Evolutionary conservation across 2,888 invertebrate genomes (phyloP).

Genomic region (Drosophila paucipuncta): DNA sequence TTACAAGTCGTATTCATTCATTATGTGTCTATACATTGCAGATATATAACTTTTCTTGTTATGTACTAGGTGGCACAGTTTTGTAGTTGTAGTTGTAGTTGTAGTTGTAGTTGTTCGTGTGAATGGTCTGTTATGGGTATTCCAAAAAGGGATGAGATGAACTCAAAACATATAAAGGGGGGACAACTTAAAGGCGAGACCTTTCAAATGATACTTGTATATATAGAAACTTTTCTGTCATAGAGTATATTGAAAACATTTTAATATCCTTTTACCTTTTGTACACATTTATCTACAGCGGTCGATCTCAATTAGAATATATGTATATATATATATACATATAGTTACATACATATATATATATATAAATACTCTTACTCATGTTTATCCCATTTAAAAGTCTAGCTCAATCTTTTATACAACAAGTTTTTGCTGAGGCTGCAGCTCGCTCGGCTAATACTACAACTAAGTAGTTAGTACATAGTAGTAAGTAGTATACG

Average conservation of each 20-base stretch:
- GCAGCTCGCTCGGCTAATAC: slow-evolving; percentile 61
- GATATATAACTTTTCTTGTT: slow-evolving; percentile 80
- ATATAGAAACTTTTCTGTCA: slow-evolving; percentile 18
- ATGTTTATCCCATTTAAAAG: slow-evolving; percentile 65
- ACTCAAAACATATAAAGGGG: background rate
- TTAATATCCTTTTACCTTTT: slow-evolving; percentile 45
- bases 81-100: slow-evolving; percentile 56
- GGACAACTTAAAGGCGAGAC: slow-evolving; percentile 62
- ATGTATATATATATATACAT: slow-evolving; percentile 48
- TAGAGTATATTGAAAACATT: slow-evolving; percentile 40
- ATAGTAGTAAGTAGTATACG: slow-evolving; percentile 37
- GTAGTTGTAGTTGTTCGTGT: slow-evolving; percentile 56
- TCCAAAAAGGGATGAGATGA: slow-evolving; percentile 15
- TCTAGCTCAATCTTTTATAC: slow-evolving; percentile 80
- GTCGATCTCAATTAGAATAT: slow-evolving; percentile 57
- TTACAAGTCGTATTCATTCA: slow-evolving; percentile 55
- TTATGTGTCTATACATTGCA: slow-evolving; percentile 64
- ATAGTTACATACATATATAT: slow-evolving; percentile 35
- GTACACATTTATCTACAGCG: slow-evolving; percentile 74
- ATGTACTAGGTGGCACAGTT: slow-evolving; percentile 82
- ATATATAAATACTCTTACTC: slow-evolving; percentile 28
- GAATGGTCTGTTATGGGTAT: slow-evolving; percentile 49
- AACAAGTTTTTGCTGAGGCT: slow-evolving; percentile 68
- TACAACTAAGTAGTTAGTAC: slow-evolving; percentile 40
- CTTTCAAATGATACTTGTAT: slow-evolving; percentile 42